Evolutionary conservation across 2,113 vertebrate genomes (phyloP), one percentile per base, ranked within the genome.

Genomic region (Turnix velox): DNA sequence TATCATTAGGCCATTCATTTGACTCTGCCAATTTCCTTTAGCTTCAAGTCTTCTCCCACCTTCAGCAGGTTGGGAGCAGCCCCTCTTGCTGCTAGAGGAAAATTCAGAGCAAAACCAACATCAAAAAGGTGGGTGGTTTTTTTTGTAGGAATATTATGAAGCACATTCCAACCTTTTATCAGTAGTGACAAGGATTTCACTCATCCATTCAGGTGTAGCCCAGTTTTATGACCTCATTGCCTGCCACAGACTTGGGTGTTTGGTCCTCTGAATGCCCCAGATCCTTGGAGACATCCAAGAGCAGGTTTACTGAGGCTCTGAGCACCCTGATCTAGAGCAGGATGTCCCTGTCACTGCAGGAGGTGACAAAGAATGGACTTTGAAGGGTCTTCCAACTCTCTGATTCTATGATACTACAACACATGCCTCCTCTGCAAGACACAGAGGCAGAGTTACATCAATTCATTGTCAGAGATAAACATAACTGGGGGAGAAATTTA

Each of bases 1-100:
- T 83, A 92, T 95, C 83, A 95, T 96, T 92, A 97, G 73, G 90
- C 84, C 93, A 42, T 66, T 77, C 90, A 57, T 61, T 96, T 95
- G 85, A 87, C 37, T 87, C 90, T n/a, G 77, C 30, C 91, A 28
- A 88, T 92, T 96, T 88, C 84, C 78, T 75, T 76, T 35, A 95
- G 91, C 77, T 95, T 95, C 75, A 68, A 72, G 55, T 63, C 83
- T 90, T 80, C 61, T 66, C 87, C 33, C 94, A 94, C 72, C 84
- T 91, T 37, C 66, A 75, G 85, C 43, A 88, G 72, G 49, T 42
- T 55, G 73, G 14, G 58, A 73, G 54, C 83, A 67, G 84, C 81
- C 42, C 43, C 75, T 68, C 63, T 65, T 65, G 58, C 42, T 37
- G 68, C 80, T 72, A 66, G 76, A 31, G 73, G 52, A 2, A 68